A percentile compares a stretch with the other conserved stretches of the same genome.
These are phyloP conservation scores for Donacobius atricapilla DNA, from an alignment of 2,113 vertebrate genomes.

Conservation along the genomic window DNA sequence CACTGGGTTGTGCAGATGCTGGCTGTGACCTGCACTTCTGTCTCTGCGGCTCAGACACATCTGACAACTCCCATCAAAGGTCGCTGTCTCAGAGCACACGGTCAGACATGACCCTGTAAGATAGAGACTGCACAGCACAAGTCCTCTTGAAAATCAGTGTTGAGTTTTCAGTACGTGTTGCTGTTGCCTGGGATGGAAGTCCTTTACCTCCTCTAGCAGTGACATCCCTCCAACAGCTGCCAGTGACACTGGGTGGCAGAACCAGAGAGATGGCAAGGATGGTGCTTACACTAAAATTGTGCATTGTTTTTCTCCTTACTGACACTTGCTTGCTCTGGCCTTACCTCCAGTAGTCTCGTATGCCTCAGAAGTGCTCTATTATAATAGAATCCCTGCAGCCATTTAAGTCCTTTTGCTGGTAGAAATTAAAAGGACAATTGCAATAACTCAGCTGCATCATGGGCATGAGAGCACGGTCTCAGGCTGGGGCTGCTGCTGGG, in stretches of 20 bases:
- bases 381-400: not conserved
- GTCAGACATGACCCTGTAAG: not conserved
- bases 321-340: not conserved
- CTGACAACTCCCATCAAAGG: not conserved
- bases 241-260: not conserved
- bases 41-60: not conserved
- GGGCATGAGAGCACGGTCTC: not conserved
- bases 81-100: accelerated
- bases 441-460: not conserved
- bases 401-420: not conserved
- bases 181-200: not conserved
- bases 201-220: not conserved
- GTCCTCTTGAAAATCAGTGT: not conserved
- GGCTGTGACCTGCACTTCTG: not conserved
- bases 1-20: accelerated
- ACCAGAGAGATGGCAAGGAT: not conserved
- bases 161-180: accelerated
- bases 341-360: not conserved
- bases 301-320: not conserved
- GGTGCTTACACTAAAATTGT: not conserved
- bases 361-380: not conserved
- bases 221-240: not conserved
- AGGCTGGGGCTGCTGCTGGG: not conserved
- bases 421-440: not conserved
- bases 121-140: not conserved